These are phyloP conservation scores for Nasonia oneida DNA, from an alignment of 2,888 invertebrate species.

Conservation along the genomic window DNA sequence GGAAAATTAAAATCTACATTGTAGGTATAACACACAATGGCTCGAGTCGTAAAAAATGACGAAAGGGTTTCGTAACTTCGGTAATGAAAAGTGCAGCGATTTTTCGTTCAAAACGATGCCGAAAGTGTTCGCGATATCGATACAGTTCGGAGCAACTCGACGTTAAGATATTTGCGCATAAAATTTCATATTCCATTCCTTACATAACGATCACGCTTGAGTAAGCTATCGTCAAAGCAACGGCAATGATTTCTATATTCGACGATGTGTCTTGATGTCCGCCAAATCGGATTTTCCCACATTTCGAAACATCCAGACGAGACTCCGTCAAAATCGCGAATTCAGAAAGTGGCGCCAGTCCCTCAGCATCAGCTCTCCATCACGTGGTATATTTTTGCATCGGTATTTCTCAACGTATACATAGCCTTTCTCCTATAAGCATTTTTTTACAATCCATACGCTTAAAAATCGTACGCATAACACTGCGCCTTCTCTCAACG, in stretches of 20 bases:
- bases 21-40: not conserved
- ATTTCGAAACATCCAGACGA: not conserved
- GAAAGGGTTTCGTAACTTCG: not conserved
- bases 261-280: not conserved
- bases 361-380: not conserved
- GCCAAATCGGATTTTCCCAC: constrained; percentile 23
- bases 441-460: not conserved
- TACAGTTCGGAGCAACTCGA: not conserved
- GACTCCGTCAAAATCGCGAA: not conserved
- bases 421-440: constrained; percentile 23
- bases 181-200: not conserved
- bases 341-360: constrained; percentile 15
- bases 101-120: not conserved
- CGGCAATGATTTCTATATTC: not conserved
- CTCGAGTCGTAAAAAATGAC: constrained; percentile 12
- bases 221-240: not conserved
- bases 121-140: not conserved
- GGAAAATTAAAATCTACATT: constrained; percentile 1
- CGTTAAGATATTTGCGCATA: not conserved
- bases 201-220: not conserved
- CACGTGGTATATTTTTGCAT: constrained; percentile 6
- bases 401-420: not conserved
- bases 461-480: no score
- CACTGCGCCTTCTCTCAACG: not conserved
- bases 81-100: constrained; percentile 4